Base-by-base conservation (phyloP, 2,113 vertebrate species). In the Halcyon senegalensis region DNA sequence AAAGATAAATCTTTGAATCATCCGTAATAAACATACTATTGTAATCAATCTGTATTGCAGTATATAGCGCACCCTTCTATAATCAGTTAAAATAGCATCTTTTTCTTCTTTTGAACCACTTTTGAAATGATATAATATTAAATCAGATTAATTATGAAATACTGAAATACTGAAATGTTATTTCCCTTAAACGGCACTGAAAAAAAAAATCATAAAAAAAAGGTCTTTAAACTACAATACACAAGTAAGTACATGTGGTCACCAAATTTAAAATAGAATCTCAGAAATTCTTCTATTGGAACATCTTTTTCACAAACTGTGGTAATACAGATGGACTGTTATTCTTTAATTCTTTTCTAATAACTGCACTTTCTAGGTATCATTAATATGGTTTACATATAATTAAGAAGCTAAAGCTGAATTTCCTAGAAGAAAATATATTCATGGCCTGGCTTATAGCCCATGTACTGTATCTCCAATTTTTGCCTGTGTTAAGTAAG, bases 401-500 rank as follows among this genome's bases (percentile, higher is more conserved):
- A 76, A 75, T 56, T 84, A 84, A 87, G 80, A 72, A 28, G 66
- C 69, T 89, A 87, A 78, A 79, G 69, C n/a, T 0, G 0, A 87
- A 39, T 70, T 92, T 84, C 17, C 73, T 86, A 55, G 51, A 56
- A 78, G 50, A 84, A 91, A 92, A 87, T 67, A 39, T 50, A 55
- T 31, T 74, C 21, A 62, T 43, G 56, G 73, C 51, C 35, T 97
- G 76, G 30, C 77, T 94, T 91, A 59, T 41, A 81, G 30, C 18
- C 59, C 68, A 50, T 80, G 24, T 86, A 89, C 63, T 94, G 68
- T 88, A 90, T 67, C 37, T 90, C 37, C 19, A 59, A 12, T 56
- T 87, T 93, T 94, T 95, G 60, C 81, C 74, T 89, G 58, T 79
- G 43, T 82, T 91, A 92, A 85, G 20, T 64, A 74, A 89, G 51